Conservation (phyloP, 2,797 vertebrate genomes). For the Carduelis carduelis region DNA sequence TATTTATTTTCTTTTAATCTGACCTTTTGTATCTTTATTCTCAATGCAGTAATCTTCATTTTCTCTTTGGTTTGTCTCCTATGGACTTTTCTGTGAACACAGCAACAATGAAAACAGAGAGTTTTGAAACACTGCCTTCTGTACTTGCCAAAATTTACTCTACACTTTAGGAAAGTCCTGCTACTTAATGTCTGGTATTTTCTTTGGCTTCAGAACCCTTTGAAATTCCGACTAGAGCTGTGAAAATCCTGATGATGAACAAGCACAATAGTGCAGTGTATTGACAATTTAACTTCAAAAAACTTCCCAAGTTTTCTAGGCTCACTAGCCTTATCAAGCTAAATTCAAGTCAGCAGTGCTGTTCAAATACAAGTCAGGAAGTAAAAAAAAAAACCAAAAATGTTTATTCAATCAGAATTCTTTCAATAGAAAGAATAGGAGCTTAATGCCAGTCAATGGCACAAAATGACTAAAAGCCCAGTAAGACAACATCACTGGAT, state of each 20-base stretch:
- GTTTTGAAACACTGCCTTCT: slow-evolving; percentile 42
- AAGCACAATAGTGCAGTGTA: background rate
- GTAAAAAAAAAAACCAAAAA: background rate
- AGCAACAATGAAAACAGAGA: slow-evolving; percentile 30
- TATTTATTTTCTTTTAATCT: background rate
- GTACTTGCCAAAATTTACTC: slow-evolving; percentile 50
- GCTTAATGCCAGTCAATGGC: background rate
- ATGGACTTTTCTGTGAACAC: background rate
- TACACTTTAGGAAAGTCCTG: slow-evolving; percentile 42
- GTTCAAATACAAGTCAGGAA: background rate
- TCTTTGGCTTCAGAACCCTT: slow-evolving; percentile 52
- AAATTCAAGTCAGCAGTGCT: background rate
- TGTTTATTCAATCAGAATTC: slow-evolving; percentile 17
- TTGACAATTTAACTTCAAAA: background rate
- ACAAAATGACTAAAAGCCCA: background rate
- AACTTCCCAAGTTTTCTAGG: background rate
- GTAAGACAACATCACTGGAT: background rate
- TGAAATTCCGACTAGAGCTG: slow-evolving; percentile 38
- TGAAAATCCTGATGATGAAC: slow-evolving; percentile 41
- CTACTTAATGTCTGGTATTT: slow-evolving; percentile 50
- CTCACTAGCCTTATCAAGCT: background rate
- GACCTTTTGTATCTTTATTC: slow-evolving; percentile 17
- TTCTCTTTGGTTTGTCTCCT: slow-evolving; percentile 21
- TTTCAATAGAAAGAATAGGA: slow-evolving; percentile 9
- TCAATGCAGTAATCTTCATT: background rate